A percentile compares a stretch with the other conserved stretches of the same genome.
These are phyloP conservation scores for Ptychadena robeensis DNA, from an alignment of 2,797 vertebrate genomes.

Conservation along the genomic window DNA sequence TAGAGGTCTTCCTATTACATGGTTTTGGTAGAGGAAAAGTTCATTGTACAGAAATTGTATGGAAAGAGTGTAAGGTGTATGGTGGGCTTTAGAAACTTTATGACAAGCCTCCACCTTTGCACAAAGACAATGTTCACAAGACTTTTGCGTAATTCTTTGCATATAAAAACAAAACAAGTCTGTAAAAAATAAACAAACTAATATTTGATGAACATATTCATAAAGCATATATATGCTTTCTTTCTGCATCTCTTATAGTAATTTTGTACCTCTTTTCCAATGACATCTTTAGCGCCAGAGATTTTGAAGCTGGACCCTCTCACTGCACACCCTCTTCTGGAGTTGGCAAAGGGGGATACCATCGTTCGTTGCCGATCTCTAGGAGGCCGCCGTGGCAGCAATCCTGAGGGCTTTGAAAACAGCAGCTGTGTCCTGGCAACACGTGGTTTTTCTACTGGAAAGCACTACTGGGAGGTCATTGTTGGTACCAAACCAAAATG, in stretches of 20 bases:
- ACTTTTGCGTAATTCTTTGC: too few species aligned
- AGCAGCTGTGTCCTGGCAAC: slow-evolving; percentile 81
- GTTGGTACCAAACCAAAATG: slow-evolving; percentile 82
- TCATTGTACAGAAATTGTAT: too few species aligned
- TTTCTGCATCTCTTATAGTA: not conserved
- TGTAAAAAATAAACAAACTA: too few species aligned
- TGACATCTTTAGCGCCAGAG: slow-evolving; percentile 73
- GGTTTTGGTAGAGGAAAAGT: too few species aligned
- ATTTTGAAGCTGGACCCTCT: slow-evolving; percentile 78
- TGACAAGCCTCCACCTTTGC: too few species aligned
- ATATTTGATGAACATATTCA: too few species aligned
- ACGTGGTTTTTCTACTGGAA: slow-evolving; percentile 83
- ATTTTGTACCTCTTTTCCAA: not conserved
- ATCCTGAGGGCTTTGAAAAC: slow-evolving; percentile 80
- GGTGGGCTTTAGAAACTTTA: too few species aligned
- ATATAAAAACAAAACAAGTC: too few species aligned
- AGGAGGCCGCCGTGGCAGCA: slow-evolving; percentile 74
- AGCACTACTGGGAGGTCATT: slow-evolving; percentile 87
- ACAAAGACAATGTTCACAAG: too few species aligned
- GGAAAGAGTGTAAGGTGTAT: too few species aligned
- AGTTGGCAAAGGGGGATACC: slow-evolving; percentile 76
- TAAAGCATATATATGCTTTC: not conserved
- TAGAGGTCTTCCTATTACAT: too few species aligned
- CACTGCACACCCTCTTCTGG: slow-evolving; percentile 81
- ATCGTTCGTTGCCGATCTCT: slow-evolving; percentile 76